Evolutionary conservation across 30 jellyfish, hydroid and myxozoan species (phyloP), one percentile per base, ranked within the genome.

Genomic region (Haliclystus octoradiatus): DNA sequence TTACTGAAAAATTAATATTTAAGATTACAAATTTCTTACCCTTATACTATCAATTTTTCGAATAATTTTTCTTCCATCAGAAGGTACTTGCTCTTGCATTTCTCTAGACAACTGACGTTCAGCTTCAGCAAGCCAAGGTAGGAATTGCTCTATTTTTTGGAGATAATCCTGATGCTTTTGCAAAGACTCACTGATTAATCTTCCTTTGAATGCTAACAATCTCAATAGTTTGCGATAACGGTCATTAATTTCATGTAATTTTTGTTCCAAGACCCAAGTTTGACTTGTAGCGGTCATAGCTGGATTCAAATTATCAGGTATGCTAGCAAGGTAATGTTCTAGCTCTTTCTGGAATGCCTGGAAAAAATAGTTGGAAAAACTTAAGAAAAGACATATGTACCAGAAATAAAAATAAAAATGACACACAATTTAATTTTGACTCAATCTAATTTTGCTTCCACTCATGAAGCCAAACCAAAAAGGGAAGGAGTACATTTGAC

Each of bases 181-280:
- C 31, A 88, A 33, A 2, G 97, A 88, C 57, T 88, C 97, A 74
- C 73, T 88, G 70, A 88, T 61, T 14, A 88, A 73, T 28, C 76
- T 88, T 33, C 93, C 94, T 40, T 88, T 88, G 84, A 88, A 88
- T 33, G 92, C 78, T 28, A 88, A 40, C 19, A 91, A 77, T 50
- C 97, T 70, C 28, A 88, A 34, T 50, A 88, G 89, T 74, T 81
- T 88, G 66, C 90, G 52, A 74, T 73, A 88, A 35, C 94, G 81
- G 34, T 88, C 97, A 66, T 88, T 88, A 62, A 88, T 88, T 52
- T 79, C 89, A 52, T 88, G 97, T 34, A 88, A 68, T 46, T 80
- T 88, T 84, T 81, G 97, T 61, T 88, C 97, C 28, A 88, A 79
- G 26, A 88, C 94, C 97, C 97, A 88, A 49, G 97, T 88, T 61